Percentiles rank a stretch among this genome's conserved stretches.
phyloP scores from a whole-genome alignment of 1,140 invertebrate species.

The Archivesica marissinica region DNA sequence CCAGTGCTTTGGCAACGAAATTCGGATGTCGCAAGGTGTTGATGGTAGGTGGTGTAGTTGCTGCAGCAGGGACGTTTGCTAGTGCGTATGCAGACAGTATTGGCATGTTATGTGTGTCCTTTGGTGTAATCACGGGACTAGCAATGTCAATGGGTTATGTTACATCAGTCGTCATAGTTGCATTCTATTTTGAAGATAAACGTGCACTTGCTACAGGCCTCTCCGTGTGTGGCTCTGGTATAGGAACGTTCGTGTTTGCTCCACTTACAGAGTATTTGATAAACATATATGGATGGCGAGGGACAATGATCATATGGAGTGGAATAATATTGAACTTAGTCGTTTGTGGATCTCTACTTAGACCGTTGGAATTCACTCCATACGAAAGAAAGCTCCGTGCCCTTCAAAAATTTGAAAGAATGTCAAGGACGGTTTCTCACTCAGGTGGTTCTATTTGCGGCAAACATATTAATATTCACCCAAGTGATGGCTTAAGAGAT shows the following conservation, averaged over 20 bases:
- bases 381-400: slow-evolving; percentile 72
- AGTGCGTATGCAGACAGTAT: slow-evolving; percentile 86
- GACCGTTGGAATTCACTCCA: slow-evolving; percentile 87
- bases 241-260: slow-evolving; percentile 83
- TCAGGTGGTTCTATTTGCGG: slow-evolving; percentile 15
- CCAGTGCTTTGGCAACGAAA: slow-evolving; percentile 93
- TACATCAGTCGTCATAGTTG: slow-evolving; percentile 87
- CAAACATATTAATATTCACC: slow-evolving; percentile 35
- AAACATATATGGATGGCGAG: slow-evolving; percentile 81
- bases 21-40: slow-evolving; percentile 92
- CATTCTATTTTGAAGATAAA: slow-evolving; percentile 97
- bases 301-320: slow-evolving; percentile 91
- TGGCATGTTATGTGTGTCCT: slow-evolving; percentile 91
- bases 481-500: slow-evolving; percentile 64
- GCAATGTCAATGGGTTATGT: slow-evolving; percentile 95
- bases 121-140: slow-evolving; percentile 93
- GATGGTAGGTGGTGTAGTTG: slow-evolving; percentile 89
- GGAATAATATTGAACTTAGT: slow-evolving; percentile 91
- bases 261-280: slow-evolving; percentile 80
- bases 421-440: slow-evolving; percentile 67
- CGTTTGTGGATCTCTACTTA: slow-evolving; percentile 91
- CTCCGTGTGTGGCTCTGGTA: slow-evolving; percentile 86
- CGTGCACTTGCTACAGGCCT: slow-evolving; percentile 95
- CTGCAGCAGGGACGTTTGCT: slow-evolving; percentile 91
- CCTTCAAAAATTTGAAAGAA: slow-evolving; percentile 75